These are phyloP conservation scores for Drosophila simulans DNA, from an alignment of 1,140 invertebrate genomes.

Conservation along the genomic window DNA sequence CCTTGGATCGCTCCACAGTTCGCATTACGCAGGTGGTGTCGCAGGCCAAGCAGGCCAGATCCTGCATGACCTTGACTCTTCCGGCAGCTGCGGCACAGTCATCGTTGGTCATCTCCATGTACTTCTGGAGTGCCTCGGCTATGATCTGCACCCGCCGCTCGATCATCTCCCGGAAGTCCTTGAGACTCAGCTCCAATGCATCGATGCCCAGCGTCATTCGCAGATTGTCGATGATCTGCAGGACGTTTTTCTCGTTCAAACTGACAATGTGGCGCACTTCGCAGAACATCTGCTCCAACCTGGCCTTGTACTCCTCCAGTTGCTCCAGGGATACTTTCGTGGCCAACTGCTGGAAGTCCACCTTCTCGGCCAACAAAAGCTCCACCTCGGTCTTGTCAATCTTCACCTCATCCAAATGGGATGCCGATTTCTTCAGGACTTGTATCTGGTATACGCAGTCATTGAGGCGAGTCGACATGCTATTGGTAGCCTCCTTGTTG, in stretches of 20 bases:
- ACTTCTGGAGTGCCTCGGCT: constrained; percentile 87
- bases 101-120: constrained; percentile 81
- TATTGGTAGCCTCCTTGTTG: constrained; percentile 32
- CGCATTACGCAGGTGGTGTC: constrained; percentile 89
- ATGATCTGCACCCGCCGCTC: constrained; percentile 87
- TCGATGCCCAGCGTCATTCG: constrained; percentile 89
- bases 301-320: constrained; percentile 88
- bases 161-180: constrained; percentile 88
- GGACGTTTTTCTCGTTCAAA: constrained; percentile 87
- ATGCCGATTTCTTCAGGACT: constrained; percentile 31
- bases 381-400: constrained; percentile 89
- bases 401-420: constrained; percentile 80
- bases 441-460: constrained; percentile 22
- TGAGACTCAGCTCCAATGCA: constrained; percentile 88
- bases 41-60: constrained; percentile 90
- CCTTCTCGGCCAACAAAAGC: constrained; percentile 89
- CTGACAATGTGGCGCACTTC: constrained; percentile 88
- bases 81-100: constrained; percentile 90
- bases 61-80: constrained; percentile 87
- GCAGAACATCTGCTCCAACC: constrained; percentile 87
- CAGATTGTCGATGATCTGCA: constrained; percentile 88
- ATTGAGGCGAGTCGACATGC: constrained; percentile 29
- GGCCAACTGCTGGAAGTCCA: constrained; percentile 87
- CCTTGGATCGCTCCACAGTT: constrained; percentile 85
- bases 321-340: constrained; percentile 90